Evolutionary conservation across 2,888 invertebrate species (phyloP).

Genomic region (Yponomeuta malinellus): DNA sequence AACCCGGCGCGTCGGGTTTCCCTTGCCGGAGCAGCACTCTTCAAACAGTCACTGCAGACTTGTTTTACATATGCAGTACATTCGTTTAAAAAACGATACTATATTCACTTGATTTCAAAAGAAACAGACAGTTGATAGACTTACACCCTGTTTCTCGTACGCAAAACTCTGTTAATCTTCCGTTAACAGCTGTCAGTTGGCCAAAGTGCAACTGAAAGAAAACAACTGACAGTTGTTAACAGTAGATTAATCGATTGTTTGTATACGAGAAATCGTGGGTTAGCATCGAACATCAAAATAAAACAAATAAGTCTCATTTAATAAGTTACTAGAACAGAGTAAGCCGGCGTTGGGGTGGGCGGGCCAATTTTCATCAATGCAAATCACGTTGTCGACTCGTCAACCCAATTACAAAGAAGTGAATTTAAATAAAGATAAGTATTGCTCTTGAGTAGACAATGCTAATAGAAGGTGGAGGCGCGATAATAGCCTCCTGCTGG

Average conservation of each 20-base stretch:
- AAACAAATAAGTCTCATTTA: conserved; percentile 8
- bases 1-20: conserved; percentile 69
- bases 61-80: not conserved
- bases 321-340: conserved; percentile 46
- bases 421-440: conserved; percentile 77
- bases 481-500: conserved; percentile 70
- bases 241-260: too few relatives aligned
- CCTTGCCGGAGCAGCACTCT: conserved; percentile 39
- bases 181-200: too few relatives aligned
- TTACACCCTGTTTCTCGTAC: too few relatives aligned
- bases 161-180: too few relatives aligned
- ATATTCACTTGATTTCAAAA: too few relatives aligned
- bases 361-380: conserved; percentile 74
- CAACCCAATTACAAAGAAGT: conserved; percentile 76
- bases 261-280: not conserved
- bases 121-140: too few relatives aligned
- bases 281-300: not conserved
- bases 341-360: conserved; percentile 35
- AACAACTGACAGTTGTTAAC: too few relatives aligned
- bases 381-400: conserved; percentile 77
- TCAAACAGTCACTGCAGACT: not conserved
- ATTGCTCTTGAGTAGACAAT: conserved; percentile 75
- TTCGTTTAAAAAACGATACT: not conserved
- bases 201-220: too few relatives aligned
- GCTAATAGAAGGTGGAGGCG: conserved; percentile 73